A percentile compares a stretch with the other conserved stretches of the same genome.
phyloP scores from a whole-genome alignment of 2,888 invertebrate genomes.

The Zygothrica quintamaculata region DNA sequence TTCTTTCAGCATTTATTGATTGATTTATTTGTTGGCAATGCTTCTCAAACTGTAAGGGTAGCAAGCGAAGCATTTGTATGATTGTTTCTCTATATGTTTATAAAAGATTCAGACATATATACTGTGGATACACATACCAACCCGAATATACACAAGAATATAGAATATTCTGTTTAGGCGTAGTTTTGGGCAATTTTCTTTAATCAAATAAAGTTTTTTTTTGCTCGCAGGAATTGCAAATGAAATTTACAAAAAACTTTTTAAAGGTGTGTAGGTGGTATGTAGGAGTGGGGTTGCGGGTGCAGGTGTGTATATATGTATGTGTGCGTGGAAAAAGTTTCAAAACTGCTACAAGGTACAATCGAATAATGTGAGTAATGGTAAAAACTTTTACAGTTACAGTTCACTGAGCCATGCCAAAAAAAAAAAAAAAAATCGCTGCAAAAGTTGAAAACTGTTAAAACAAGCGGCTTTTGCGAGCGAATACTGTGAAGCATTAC shows the following conservation, averaged over 20 bases:
- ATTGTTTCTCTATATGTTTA: no score
- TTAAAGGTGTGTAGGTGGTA: conserved; percentile 2
- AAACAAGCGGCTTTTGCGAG: background rate
- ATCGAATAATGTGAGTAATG: conserved; percentile 20
- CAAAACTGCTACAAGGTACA: conserved; percentile 55
- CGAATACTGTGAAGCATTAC: conserved; percentile 1
- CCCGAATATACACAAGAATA: no score
- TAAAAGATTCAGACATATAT: no score
- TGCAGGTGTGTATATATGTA: conserved; percentile 16
- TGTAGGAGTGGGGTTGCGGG: conserved; percentile 1
- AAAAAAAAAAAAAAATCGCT: no score
- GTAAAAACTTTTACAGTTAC: conserved; percentile 23
- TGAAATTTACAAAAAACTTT: conserved; percentile 52
- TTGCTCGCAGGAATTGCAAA: conserved; percentile 42
- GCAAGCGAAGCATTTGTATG: no score
- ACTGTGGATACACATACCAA: no score
- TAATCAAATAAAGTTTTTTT: conserved; percentile 57
- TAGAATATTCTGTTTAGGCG: no score
- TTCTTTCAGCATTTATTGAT: no score
- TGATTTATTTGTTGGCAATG: no score
- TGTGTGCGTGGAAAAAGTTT: conserved; percentile 25
- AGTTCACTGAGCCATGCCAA: conserved; percentile 39
- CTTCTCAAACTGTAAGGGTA: no score
- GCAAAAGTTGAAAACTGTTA: conserved; percentile 27
- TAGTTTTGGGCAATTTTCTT: conserved; percentile 39